Conservation (phyloP, 1,140 invertebrate species). For the Achatina immaculata region DNA sequence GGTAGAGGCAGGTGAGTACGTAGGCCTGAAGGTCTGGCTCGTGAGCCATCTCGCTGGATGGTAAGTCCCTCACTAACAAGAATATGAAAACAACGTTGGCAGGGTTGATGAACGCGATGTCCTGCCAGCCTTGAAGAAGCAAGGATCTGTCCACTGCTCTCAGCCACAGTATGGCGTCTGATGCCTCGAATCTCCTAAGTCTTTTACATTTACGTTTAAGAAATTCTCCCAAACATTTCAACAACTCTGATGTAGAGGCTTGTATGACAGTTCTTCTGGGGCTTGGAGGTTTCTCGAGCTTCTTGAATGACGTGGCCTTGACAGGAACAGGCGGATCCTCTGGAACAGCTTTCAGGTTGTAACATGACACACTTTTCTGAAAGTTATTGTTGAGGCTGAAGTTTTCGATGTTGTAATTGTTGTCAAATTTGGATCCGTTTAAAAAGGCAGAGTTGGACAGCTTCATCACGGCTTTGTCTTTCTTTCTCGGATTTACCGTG, state of each 20-base stretch:
- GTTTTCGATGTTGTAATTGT: slow-evolving; percentile 71
- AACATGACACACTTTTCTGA: slow-evolving; percentile 74
- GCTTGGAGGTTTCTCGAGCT: slow-evolving; percentile 59
- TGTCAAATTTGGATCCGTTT: slow-evolving; percentile 74
- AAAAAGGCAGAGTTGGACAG: slow-evolving; percentile 58
- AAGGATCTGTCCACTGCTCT: slow-evolving; percentile 94
- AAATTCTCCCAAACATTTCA: slow-evolving; percentile 96
- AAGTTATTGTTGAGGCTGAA: slow-evolving; percentile 73
- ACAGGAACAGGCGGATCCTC: slow-evolving; percentile 51
- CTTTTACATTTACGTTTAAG: slow-evolving; percentile 86
- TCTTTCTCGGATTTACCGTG: slow-evolving; percentile 89
- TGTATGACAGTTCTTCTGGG: slow-evolving; percentile 89
- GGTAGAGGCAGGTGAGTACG: slow-evolving; percentile 96
- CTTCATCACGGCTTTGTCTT: slow-evolving; percentile 75
- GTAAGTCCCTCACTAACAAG: slow-evolving; percentile 90
- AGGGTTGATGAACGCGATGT: slow-evolving; percentile 99
- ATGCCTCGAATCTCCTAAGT: slow-evolving; percentile 69
- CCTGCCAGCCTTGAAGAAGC: slow-evolving; percentile 98
- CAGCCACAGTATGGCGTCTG: slow-evolving; percentile 97
- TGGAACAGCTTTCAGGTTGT: slow-evolving; percentile 71
- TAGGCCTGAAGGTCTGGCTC: slow-evolving; percentile 95
- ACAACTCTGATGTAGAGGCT: slow-evolving; percentile 96
- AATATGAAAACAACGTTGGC: slow-evolving; percentile 99
- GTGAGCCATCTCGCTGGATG: slow-evolving; percentile 74
- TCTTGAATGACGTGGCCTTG: slow-evolving; percentile 60